Evolutionary conservation across 1,140 invertebrate species (phyloP), one percentile per base, ranked within the genome.

Genomic region (Dreissena polymorpha): DNA sequence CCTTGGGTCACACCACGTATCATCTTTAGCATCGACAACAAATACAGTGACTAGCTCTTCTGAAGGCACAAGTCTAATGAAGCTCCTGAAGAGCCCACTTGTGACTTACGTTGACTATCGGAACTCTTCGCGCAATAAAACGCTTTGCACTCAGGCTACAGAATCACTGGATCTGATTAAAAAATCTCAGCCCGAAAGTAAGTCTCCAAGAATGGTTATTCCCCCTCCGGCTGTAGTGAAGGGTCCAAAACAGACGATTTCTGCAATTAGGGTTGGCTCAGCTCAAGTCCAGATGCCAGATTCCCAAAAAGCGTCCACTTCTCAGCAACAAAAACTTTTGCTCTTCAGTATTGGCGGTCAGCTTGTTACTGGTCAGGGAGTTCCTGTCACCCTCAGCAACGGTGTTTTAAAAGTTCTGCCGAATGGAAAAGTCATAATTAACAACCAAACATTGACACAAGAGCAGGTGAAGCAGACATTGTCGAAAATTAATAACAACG

Each of bases 321-420:
- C 60, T 23, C 57, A 51, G 16, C 81, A 76, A 39, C 81, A 83
- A 21, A 83, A 83, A 69, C 51, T 83, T 16, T 23, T 77, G 14
- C 72, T 83, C 10, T 87, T 84, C 70, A 88, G 77, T 65, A 84
- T 88, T 51, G 84, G 84, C 67, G 87, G 87, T n/a, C 84, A 88
- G 71, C 71, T 88, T 75, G 84, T 87, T 10, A 88, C 87, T 23
- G 79, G 86, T 7, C 87, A 88, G n/a, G 87, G 87, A 39, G 80
- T 88, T 25, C 87, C 87, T 55, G 87, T 88, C 27, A 84, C 84
- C 27, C 65, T 87, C 8, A 64, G 74, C 65, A 71, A 87, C 76
- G 86, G 84, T 39, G 77, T 86, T 29, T 63, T 87, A n/a, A 86
- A 87, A 74, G 65, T 87, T n/a, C 50, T 87, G 55, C 74, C 86